A percentile compares a stretch with the other conserved stretches of the same genome.
phyloP scores from a whole-genome alignment of 1,140 invertebrate genomes.

The Lasioglossum baleicum region DNA sequence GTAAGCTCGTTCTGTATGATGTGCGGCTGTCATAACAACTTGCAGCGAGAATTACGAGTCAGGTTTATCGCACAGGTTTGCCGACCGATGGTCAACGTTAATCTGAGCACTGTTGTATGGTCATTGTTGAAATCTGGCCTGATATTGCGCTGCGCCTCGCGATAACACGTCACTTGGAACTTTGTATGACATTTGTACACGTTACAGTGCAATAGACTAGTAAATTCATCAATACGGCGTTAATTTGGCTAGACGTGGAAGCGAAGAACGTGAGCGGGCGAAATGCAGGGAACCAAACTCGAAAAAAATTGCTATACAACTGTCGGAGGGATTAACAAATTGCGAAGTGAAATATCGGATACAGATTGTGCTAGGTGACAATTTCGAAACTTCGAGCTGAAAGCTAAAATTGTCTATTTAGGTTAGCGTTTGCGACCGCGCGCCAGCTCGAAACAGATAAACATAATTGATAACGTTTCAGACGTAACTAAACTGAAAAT shows the following conservation, averaged over 20 bases:
- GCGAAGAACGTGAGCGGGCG: not conserved
- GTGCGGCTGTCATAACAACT: constrained; percentile 57
- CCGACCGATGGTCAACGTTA: constrained; percentile 45
- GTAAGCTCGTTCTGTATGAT: constrained; percentile 58
- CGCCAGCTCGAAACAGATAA: too few relatives aligned
- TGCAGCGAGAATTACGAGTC: constrained; percentile 47
- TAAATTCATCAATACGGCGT: not conserved
- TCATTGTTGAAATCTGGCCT: constrained; percentile 39
- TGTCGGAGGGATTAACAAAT: not conserved
- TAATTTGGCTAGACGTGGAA: not conserved
- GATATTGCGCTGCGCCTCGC: constrained; percentile 18
- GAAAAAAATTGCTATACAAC: not conserved
- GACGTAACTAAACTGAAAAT: too few relatives aligned
- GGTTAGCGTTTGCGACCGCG: too few relatives aligned
- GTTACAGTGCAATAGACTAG: not conserved
- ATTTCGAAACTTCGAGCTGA: not conserved
- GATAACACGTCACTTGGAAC: constrained; percentile 20
- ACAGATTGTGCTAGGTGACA: not conserved
- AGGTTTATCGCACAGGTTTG: constrained; percentile 54
- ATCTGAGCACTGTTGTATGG: constrained; percentile 21
- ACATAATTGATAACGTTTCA: too few relatives aligned
- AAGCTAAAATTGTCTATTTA: not conserved
- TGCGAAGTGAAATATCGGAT: not conserved
- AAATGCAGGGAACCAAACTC: not conserved
- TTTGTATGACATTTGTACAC: not conserved